Percentiles rank a stretch among this genome's conserved stretches.
Conservation (phyloP, 2,888 invertebrate species). For the Hoplodrina blanda region DNA sequence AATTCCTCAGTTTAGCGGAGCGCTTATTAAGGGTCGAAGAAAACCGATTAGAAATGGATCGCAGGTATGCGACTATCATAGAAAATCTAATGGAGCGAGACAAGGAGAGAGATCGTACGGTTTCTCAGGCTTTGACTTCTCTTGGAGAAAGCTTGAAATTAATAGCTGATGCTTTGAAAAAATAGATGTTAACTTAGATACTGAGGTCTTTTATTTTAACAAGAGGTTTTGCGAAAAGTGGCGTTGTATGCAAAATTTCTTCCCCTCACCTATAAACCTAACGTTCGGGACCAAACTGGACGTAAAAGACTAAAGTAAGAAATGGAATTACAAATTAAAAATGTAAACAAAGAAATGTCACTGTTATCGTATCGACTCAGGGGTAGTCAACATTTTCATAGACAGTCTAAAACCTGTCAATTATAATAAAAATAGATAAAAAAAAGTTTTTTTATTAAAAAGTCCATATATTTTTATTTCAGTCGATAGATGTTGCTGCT, state of each 20-base stretch:
- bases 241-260: background rate
- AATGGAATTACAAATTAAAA: too few species aligned
- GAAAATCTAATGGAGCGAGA: constrained; percentile 10
- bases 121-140: background rate
- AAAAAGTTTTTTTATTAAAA: too few species aligned
- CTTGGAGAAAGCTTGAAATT: constrained; percentile 10
- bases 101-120: constrained; percentile 8
- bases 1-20: constrained; percentile 7
- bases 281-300: too few species aligned
- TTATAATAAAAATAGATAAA: too few species aligned
- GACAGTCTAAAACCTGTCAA: too few species aligned
- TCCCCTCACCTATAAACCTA: too few species aligned
- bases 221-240: background rate
- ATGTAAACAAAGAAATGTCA: too few species aligned
- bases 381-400: too few species aligned
- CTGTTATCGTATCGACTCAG: too few species aligned
- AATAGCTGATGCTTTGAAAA: constrained; percentile 8
- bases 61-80: constrained; percentile 7
- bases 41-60: constrained; percentile 15
- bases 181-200: background rate
- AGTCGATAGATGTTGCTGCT: too few species aligned
- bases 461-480: too few species aligned
- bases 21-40: constrained; percentile 9
- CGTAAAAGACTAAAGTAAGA: too few species aligned
- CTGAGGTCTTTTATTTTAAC: background rate